Base-by-base conservation (phyloP, 2,888 invertebrate genomes). In the Hylaea fasciaria region DNA sequence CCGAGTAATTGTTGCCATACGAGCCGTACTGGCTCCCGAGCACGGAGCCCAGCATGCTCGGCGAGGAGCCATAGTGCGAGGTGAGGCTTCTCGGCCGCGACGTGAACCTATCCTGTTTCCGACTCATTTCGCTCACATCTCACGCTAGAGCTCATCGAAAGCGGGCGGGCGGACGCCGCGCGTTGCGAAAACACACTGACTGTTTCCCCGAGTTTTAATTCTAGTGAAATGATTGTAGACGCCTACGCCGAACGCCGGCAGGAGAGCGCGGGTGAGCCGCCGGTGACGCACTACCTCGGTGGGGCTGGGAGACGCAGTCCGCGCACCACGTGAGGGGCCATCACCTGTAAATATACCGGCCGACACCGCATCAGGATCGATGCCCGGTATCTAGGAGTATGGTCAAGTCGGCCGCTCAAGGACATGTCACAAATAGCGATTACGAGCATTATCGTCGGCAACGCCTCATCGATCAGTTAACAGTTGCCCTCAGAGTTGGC, bases 81-180 rank as follows among this genome's bases (percentile, higher is more conserved):
- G 87, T 85, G 53, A 91, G 82, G 70, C 89, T 89, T 62, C 92
- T 82, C 65, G 91, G 90, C 60, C 91, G 85, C 71, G 89, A 83
- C 53, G 74, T 69, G 69, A 84, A 91, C 69, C 88, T 82, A 73
- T 91, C 91, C 74, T 89, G 90, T 70, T 91, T 90, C 56, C 91
- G 87, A 85, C 89, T 91, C 92, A 92, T 92, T 73, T 77, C 74
- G 75, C 74, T 81, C 81, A 83, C 85, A 85, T 86, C 76, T 80
- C 85, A 84, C 74, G 58, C 66, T 49, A 62, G 63, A 76, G 70
- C 61, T 65, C 62, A 62, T 63, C 62, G 59, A 57, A 64, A 69
- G 73, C 68, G 66, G 65, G 74, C 87, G 84, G 70, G 82, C 81
- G 85, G 67, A 72, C 85, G 80, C 77, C 75, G 68, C 85, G 80